These are phyloP conservation scores for Delphinapterus leucas DNA, from an alignment of 2,113 vertebrate genomes.

Conservation along the genomic window DNA sequence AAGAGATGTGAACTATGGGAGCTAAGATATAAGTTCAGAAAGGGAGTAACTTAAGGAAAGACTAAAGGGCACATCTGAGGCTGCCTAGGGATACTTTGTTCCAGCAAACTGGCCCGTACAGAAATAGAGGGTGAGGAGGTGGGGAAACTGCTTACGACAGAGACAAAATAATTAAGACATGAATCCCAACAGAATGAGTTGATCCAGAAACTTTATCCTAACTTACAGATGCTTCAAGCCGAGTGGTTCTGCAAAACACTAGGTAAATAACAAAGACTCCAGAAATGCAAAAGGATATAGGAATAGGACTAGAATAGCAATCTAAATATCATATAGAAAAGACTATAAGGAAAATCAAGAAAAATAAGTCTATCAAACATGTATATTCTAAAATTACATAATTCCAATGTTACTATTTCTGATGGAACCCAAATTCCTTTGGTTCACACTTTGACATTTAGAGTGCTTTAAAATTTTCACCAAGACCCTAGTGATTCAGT, in stretches of 20 bases:
- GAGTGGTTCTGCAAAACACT: background rate
- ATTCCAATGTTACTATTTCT: background rate
- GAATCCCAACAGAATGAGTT: background rate
- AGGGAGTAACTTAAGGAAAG: background rate
- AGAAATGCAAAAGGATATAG: background rate
- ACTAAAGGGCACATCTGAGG: background rate
- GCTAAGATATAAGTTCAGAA: background rate
- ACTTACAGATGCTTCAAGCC: background rate
- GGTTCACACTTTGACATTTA: background rate
- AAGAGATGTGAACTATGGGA: background rate
- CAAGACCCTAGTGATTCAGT: background rate
- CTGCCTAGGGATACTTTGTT: background rate
- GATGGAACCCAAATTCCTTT: background rate
- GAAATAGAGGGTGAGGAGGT: background rate
- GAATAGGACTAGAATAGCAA: background rate
- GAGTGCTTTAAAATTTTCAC: conserved; percentile 16
- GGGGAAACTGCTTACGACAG: background rate
- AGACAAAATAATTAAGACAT: background rate
- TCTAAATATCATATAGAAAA: background rate
- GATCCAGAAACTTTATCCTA: background rate
- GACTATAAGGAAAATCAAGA: background rate
- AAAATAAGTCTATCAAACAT: background rate
- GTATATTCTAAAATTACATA: background rate
- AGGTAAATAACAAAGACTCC: background rate
- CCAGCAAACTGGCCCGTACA: background rate